Evolutionary conservation across 1,140 invertebrate species (phyloP).

Genomic region (Maniola jurtina): DNA sequence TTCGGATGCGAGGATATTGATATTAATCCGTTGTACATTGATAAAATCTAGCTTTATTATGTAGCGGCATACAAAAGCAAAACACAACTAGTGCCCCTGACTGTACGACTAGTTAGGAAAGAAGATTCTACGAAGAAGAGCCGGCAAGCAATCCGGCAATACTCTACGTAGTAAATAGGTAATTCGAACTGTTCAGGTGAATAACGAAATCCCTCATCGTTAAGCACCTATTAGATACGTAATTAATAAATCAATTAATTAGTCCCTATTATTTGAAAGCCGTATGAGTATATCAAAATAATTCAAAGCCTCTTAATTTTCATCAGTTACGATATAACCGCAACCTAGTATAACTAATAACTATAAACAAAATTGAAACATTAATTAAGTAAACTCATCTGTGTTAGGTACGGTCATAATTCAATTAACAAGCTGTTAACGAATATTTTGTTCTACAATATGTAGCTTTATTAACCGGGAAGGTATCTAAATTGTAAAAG

Average conservation of each 20-base stretch:
- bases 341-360: neutral
- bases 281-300: neutral
- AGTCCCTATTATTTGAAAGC: neutral
- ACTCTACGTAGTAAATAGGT: too few species aligned
- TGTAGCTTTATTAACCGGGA: neutral
- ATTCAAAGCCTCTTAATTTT: neutral
- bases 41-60: too few species aligned
- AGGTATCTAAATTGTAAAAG: too few species aligned
- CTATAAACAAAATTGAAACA: neutral
- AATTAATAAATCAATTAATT: too few species aligned
- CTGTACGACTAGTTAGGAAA: too few species aligned
- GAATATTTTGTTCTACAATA: neutral
- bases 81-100: too few species aligned
- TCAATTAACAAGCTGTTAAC: neutral
- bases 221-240: too few species aligned
- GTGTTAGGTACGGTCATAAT: neutral
- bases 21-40: neutral
- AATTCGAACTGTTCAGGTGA: too few species aligned
- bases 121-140: too few species aligned
- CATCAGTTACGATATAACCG: neutral
- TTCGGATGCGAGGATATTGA: neutral
- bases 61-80: too few species aligned
- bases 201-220: too few species aligned
- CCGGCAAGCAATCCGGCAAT: too few species aligned
- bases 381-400: constrained; percentile 1